These are phyloP conservation scores for Pseudopodoces humilis DNA, from an alignment of 2,113 vertebrate species.

Conservation along the genomic window DNA sequence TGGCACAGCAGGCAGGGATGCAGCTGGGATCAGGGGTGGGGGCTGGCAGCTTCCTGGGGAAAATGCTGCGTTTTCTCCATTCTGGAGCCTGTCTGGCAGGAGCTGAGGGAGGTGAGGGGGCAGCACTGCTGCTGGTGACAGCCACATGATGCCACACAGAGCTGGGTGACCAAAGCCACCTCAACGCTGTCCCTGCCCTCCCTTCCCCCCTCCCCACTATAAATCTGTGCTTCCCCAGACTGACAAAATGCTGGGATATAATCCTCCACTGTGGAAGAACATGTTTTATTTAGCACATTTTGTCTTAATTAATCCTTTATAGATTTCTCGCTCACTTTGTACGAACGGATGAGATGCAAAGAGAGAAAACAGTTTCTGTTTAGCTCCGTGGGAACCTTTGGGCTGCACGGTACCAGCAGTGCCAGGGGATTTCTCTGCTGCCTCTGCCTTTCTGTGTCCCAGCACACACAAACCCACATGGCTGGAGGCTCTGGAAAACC, in stretches of 20 bases:
- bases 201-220: rapidly evolving
- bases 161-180: not conserved
- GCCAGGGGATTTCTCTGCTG: not conserved
- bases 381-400: not conserved
- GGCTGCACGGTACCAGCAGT: not conserved
- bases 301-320: not conserved
- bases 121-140: not conserved
- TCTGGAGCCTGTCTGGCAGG: not conserved
- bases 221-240: not conserved
- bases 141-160: rapidly evolving
- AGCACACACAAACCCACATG: not conserved
- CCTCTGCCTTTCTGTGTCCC: not conserved
- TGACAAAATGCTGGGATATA: not conserved
- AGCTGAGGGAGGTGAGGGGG: not conserved
- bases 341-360: not conserved
- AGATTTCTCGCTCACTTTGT: not conserved
- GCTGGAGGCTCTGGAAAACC: not conserved
- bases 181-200: rapidly evolving
- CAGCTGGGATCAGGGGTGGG: not conserved
- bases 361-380: not conserved
- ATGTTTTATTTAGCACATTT: not conserved
- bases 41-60: not conserved
- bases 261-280: not conserved
- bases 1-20: not conserved
- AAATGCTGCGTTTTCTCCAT: not conserved